phyloP scores from a whole-genome alignment of 2,888 invertebrate genomes.

The Paralinhomoeus sp. region DNA sequence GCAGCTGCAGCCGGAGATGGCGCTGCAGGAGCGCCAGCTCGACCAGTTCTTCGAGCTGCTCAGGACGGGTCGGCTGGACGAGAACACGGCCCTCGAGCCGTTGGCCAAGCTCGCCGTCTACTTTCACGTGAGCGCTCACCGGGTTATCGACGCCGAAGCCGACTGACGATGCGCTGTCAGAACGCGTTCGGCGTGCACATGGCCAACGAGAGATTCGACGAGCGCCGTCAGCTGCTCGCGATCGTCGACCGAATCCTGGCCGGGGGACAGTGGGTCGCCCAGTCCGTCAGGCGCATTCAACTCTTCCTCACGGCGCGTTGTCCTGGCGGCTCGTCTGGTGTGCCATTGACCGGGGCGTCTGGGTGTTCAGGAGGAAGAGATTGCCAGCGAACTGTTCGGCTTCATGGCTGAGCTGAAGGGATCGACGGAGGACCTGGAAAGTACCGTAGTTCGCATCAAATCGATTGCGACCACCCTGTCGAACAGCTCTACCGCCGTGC shows the following conservation, averaged over 20 bases:
- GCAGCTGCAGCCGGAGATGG: slow-evolving; percentile 62
- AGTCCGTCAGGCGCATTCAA: no score
- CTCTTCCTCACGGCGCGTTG: no score
- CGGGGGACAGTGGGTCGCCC: slow-evolving; percentile 13
- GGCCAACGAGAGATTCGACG: slow-evolving; percentile 14
- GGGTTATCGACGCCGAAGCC: no score
- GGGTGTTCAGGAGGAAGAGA: no score
- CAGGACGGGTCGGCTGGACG: slow-evolving; percentile 72
- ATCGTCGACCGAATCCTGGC: slow-evolving; percentile 8
- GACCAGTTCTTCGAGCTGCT: slow-evolving; percentile 70
- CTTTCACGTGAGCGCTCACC: slow-evolving; percentile 8
- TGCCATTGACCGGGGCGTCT: no score
- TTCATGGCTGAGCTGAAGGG: no score
- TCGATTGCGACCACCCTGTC: no score
- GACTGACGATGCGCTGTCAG: slow-evolving; percentile 8
- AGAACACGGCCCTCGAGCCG: slow-evolving; percentile 66
- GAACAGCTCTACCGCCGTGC: no score
- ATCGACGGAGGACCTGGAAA: no score
- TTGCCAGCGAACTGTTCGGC: no score
- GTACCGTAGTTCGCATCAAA: no score
- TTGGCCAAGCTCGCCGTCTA: slow-evolving; percentile 44
- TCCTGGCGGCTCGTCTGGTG: no score
- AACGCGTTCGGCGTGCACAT: slow-evolving; percentile 16
- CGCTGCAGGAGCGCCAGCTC: slow-evolving; percentile 62
- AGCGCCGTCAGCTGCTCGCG: slow-evolving; percentile 8